These are phyloP conservation scores for Oreochromis tanganicae DNA, from an alignment of 2,113 vertebrate genomes.

Conservation along the genomic window DNA sequence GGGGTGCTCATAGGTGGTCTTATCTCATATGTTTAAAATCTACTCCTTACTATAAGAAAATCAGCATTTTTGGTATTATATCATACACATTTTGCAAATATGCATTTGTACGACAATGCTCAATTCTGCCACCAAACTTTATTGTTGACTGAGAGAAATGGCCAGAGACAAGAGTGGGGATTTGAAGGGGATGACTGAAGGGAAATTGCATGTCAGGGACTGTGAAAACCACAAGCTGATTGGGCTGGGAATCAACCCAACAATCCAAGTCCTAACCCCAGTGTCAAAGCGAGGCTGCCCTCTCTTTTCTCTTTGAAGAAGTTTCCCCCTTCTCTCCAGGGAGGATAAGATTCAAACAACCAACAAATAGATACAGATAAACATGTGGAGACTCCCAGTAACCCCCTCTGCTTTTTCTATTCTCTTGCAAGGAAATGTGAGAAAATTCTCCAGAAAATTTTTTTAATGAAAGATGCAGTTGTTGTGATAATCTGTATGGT, in stretches of 20 bases:
- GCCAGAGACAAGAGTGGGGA: conserved; percentile 1
- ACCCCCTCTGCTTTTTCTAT: neutral
- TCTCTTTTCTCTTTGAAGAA: conserved; percentile 55
- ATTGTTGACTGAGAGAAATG: neutral
- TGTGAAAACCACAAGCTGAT: conserved; percentile 68
- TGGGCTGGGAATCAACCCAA: conserved; percentile 62
- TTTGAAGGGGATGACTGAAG: conserved; percentile 50
- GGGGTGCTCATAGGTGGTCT: neutral
- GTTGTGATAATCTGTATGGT: neutral
- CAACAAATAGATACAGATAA: conserved; percentile 60
- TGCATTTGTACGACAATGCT: neutral
- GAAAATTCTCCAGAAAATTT: neutral
- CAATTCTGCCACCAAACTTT: neutral
- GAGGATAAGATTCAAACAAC: conserved; percentile 54
- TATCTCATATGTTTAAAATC: neutral
- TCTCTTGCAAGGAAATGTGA: neutral
- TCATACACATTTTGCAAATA: neutral
- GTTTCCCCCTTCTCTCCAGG: conserved; percentile 36
- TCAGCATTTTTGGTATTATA: neutral
- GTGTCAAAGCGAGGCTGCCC: conserved; percentile 23
- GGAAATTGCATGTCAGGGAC: conserved; percentile 62
- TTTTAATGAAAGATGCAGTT: neutral
- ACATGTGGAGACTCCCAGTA: conserved; percentile 25
- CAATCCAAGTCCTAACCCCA: conserved; percentile 62
- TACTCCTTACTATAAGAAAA: neutral